Evolutionary conservation across 1,140 invertebrate genomes (phyloP).

Genomic region (Coenobita brevimanus): DNA sequence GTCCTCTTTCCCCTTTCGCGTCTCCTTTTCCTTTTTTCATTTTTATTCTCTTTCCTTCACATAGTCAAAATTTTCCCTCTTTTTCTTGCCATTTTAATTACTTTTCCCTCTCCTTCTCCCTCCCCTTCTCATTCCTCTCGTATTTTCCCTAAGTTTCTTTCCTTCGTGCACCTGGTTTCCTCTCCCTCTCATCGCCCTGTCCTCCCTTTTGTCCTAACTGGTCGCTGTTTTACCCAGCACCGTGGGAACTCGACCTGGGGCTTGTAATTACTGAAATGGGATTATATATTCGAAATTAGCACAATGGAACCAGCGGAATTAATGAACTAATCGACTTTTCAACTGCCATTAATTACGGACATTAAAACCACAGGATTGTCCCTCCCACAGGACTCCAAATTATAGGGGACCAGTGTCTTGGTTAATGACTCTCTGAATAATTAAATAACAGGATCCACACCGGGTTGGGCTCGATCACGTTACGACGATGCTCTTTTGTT

Average conservation of each 20-base stretch:
- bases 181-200: background rate
- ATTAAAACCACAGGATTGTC: constrained; percentile 38
- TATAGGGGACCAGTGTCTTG: constrained; percentile 18
- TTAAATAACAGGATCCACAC: constrained; percentile 34
- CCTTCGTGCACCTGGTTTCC: background rate
- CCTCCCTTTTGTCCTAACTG: background rate
- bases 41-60: too few species aligned
- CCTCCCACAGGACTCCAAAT: constrained; percentile 37
- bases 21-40: too few species aligned
- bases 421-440: constrained; percentile 47
- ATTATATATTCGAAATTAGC: constrained; percentile 39
- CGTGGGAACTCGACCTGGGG: constrained; percentile 10
- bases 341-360: constrained; percentile 19
- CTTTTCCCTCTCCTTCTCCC: too few species aligned
- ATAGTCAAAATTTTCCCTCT: too few species aligned
- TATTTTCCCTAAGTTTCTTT: too few species aligned
- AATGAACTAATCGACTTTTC: constrained; percentile 44
- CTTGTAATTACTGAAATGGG: constrained; percentile 28
- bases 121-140: too few species aligned
- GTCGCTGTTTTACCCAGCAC: background rate
- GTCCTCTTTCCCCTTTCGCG: too few species aligned
- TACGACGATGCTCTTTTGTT: constrained; percentile 28
- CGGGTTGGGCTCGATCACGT: constrained; percentile 36
- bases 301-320: constrained; percentile 18
- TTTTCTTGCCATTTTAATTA: too few species aligned